Evolutionary conservation across 2,888 invertebrate genomes (phyloP).

Genomic region (Alloplasta piceator): DNA sequence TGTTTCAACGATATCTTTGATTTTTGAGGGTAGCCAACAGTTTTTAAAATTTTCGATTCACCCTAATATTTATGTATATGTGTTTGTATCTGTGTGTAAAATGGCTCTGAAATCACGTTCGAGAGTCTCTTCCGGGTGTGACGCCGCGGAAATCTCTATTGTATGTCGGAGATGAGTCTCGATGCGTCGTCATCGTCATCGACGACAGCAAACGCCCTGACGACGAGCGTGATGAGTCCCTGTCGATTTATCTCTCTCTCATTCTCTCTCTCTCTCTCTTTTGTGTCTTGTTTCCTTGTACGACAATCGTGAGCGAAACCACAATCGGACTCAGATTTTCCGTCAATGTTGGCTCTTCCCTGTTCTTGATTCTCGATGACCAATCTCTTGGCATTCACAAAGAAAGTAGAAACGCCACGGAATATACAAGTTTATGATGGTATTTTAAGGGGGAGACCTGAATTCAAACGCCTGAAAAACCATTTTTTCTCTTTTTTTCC

Average conservation of each 20-base stretch:
- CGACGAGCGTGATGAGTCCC: constrained; percentile 37
- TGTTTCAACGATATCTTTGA: no score
- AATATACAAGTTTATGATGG: no score
- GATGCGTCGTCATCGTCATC: constrained; percentile 16
- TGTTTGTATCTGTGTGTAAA: neutral
- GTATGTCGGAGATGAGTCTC: constrained; percentile 53
- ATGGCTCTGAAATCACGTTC: constrained; percentile 70
- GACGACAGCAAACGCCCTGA: constrained; percentile 36
- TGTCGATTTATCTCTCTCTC: neutral
- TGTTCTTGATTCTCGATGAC: constrained; percentile 25
- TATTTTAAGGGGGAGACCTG: no score
- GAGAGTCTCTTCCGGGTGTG: constrained; percentile 72
- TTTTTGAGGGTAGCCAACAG: no score
- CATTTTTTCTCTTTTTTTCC: no score
- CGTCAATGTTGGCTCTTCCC: constrained; percentile 40
- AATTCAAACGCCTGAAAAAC: no score
- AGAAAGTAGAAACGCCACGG: neutral
- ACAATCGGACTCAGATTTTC: constrained; percentile 42
- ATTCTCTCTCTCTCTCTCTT: neutral
- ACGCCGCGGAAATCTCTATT: constrained; percentile 77
- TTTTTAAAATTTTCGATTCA: no score
- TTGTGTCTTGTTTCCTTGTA: constrained; percentile 18
- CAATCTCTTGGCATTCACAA: constrained; percentile 11
- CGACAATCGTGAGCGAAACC: constrained; percentile 44
- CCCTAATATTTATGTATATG: neutral